Base-by-base conservation (phyloP, 2,113 vertebrate genomes). In the Sitta europaea region DNA sequence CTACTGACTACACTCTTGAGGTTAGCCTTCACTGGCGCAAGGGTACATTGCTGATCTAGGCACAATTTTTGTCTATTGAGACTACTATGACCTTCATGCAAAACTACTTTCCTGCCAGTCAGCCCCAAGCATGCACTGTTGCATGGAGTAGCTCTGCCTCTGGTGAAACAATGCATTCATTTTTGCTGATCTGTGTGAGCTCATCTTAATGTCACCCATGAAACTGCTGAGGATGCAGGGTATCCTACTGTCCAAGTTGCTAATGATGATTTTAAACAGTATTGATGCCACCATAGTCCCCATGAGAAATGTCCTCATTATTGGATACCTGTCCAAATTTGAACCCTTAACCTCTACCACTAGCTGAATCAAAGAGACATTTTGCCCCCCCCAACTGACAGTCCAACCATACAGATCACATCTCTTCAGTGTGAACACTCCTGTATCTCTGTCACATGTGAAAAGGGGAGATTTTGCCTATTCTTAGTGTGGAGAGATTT, bases 331-430 rank as follows among this genome's bases (percentile, higher is more conserved):
- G 57, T 62, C 14, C 27, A 58, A 20, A 67, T 51, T 55, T 33
- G 27, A 90, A 40, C 33, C 14, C 24, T 77, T 59, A 51, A n/a
- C 3, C 11, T 20, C 33, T 66, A 16, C 28, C 14, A 8, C 57
- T 57, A 65, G 29, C 14, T 4, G 18, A 29, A 59, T n/a, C 29
- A 15, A 36, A 14, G 14, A 79, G 31, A 35, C 4, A 24, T 43
- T 24, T 48, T n/a, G n/a, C 5, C 3, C 4, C 3, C 9, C 8
- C 1, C 24, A 40, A 1, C 4, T 74, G 33, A 19, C 5, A 42
- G 9, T 43, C 22, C 55, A 82, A n/a, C 31, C 33, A 58, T 16
- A 14, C 5, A 92, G 36, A 21, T 15, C 4, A 7, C 9, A 9
- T 14, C 2, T 6, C 48, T 65, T 90, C 36, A 82, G 14, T 51